Evolutionary conservation across 1,140 invertebrate genomes (phyloP), one percentile per base, ranked within the genome.

Genomic region (Colletes gigas): DNA sequence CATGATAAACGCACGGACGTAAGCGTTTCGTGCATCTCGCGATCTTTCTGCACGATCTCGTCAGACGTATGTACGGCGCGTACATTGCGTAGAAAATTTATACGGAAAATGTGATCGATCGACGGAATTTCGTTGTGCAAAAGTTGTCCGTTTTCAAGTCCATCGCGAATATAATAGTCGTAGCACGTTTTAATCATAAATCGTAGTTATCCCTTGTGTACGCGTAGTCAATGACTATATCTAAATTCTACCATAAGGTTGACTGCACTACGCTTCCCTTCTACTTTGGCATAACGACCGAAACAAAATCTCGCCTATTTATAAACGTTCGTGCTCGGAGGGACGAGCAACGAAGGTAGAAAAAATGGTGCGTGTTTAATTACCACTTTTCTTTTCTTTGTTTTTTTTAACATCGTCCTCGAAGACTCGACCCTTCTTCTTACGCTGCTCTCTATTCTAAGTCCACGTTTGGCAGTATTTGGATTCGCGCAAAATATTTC

Each of bases 231-330:
- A 66, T 80, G 44, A 74, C 62, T 66, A 60, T 66, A 41, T 17
- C 21, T 63, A 74, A 78, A 60, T 63, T 19, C 75, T 59, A 60
- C 57, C 15, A 41, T 50, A 62, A 74, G 77, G n/a, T 67, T 67
- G 41, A 77, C 69, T 57, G 67, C 78, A 67, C 80, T 83, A 73
- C 57, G 47, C 71, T 80, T 69, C 73, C 80, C 71, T 80, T 73
- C 72, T 78, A 80, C 78, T 80, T 80, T 80, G 78, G 78, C 78
- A 75, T 80, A 68, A 68, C 30, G 44, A 83, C 76, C 76, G 69
- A 76, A 81, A 84, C 59, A 81, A 62, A 76, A 77, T 76, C 78
- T 74, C 76, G 76, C 60, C 59, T 47, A 70, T n/a, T 60, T 44
- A 47, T 55, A 72, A 52, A 57, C n/a, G 21, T 41, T 41, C 57